Conservation (phyloP, 2,797 vertebrate species). For the Melopsittacus undulatus region DNA sequence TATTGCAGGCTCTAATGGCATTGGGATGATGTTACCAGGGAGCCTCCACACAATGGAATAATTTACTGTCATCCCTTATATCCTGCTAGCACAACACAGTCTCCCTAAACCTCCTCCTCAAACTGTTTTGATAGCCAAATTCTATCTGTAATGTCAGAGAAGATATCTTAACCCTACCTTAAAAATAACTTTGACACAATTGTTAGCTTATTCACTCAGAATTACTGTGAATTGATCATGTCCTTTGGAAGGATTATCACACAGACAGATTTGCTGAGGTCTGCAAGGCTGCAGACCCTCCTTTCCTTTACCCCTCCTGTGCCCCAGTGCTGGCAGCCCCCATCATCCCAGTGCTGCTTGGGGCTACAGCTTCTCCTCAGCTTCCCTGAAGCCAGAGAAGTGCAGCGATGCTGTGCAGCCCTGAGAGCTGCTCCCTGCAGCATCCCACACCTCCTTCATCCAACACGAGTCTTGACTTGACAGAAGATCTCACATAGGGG, state of each 20-base stretch:
- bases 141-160: neutral
- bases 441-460: neutral
- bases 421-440: neutral
- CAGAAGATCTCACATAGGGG: accelerated
- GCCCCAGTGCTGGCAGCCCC: neutral
- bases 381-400: neutral
- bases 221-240: neutral
- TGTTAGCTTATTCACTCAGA: neutral
- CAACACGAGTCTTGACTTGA: neutral
- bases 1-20: constrained; percentile 36
- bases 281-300: neutral
- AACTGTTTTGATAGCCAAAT: neutral
- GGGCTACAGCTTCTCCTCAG: neutral
- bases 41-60: constrained; percentile 19
- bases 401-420: neutral
- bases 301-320: neutral
- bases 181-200: neutral
- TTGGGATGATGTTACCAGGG: constrained; percentile 20
- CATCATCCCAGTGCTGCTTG: neutral
- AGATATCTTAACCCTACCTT: neutral
- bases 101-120: neutral
- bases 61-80: constrained; percentile 46
- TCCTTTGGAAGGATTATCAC: neutral
- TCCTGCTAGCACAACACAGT: neutral
- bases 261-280: neutral